A percentile compares a stretch with the other conserved stretches of the same genome.
Conservation (phyloP, 2,888 invertebrate genomes). For the Anarsia innoxiella region DNA sequence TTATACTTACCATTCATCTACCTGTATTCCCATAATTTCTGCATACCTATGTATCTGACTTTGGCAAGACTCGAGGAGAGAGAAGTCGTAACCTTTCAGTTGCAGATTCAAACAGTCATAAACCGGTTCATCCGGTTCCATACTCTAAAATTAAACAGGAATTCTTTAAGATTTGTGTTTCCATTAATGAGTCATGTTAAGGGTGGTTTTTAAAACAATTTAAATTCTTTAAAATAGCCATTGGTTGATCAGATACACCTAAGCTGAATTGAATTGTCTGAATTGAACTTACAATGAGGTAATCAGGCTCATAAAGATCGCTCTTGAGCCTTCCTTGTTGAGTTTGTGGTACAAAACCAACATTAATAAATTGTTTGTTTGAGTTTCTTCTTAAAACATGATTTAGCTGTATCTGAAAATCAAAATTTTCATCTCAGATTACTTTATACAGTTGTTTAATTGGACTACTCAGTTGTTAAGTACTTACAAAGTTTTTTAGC, state of each 20-base stretch:
- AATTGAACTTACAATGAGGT: conserved; percentile 81
- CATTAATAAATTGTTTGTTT: background rate
- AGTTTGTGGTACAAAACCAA: conserved; percentile 14
- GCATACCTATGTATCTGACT: conserved; percentile 83
- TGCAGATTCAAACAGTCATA: conserved; percentile 86
- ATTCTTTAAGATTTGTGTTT: too few relatives aligned
- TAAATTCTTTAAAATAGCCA: too few relatives aligned
- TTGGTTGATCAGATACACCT: too few relatives aligned
- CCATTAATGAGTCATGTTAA: too few relatives aligned
- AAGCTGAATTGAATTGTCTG: too few relatives aligned
- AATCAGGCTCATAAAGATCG: conserved; percentile 81
- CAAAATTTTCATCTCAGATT: too few relatives aligned
- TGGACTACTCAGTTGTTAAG: too few relatives aligned
- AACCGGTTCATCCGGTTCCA: conserved; percentile 81
- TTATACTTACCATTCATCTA: conserved; percentile 79
- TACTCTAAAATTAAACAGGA: too few relatives aligned
- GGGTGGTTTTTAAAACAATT: too few relatives aligned
- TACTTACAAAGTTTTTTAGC: too few relatives aligned
- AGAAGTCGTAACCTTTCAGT: conserved; percentile 88
- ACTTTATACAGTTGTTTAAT: too few relatives aligned
- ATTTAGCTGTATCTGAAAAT: background rate
- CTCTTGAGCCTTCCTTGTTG: conserved; percentile 42
- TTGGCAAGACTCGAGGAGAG: conserved; percentile 87
- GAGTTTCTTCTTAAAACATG: background rate
- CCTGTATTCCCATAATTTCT: conserved; percentile 82